Base-by-base conservation (phyloP, 2,888 invertebrate genomes). In the Xylota sylvarum region DNA sequence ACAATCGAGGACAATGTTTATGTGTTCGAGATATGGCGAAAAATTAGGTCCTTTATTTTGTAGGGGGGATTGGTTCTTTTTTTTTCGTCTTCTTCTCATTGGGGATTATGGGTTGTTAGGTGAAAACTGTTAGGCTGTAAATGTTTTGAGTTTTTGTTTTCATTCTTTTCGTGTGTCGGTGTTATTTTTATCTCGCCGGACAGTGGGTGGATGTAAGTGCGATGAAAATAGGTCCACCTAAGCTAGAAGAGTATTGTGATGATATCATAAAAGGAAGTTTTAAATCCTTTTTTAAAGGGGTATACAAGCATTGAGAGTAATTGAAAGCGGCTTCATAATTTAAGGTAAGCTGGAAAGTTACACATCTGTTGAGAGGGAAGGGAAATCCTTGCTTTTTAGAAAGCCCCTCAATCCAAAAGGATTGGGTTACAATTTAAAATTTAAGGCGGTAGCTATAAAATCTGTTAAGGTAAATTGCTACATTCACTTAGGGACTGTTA, bases 11-110 rank as follows among this genome's bases (percentile, higher is more conserved):
- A 48, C 62, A 58, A 58, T 27, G 70, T 52, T 80, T 79, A 70
- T 84, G 80, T 70, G 69, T 56, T 65, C 50, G 69, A 79, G 84
- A 74, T 79, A 69, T 73, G 73, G 55, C 58, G 56, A 58, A 74
- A 64, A 79, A 74, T 72, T 76, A 70, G 79, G 40, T 46, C 30
- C 37, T 50, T 23, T 73, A 78, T 60, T 69, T 9, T 9, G 7
- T 48, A 19, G 50, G 9, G 5, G 17, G 30, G n/a, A 27, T 14
- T 30, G 23, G 23, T 23, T 2, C 3, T 23, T 23, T 23, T 23
- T 23, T 23, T 23, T 23, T 3, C 3, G 23, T 23, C 3, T 23
- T 23, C 30, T 19, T 27, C 50, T 58, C 27, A 17, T 50, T 50
- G 37, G 17, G 48, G 55, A 52, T 72, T 79, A 64, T 70, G 40